These are phyloP conservation scores for human DNA, from an alignment of 2,113 vertebrate species.

Conservation along the genomic window GRCh38 chr6:135393501-135394000, in stretches of 20 bases:
- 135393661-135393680: slow-evolving; percentile 36
- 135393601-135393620: background rate
- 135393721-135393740: slow-evolving; percentile 3
- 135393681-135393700: slow-evolving; percentile 3
- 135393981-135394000: slow-evolving; percentile 3
- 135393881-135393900: background rate
- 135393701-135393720: background rate
- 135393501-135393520: background rate
- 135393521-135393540: background rate
- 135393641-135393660: background rate
- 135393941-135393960: background rate
- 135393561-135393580: background rate
- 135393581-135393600: background rate
- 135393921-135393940: background rate
- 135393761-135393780: background rate
- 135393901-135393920: background rate
- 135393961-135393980: background rate
- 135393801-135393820: background rate
- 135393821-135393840: slow-evolving; percentile 38
- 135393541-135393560: fast-evolving
- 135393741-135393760: background rate
- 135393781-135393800: background rate
- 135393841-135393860: background rate
- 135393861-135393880: background rate
- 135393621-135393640: slow-evolving; percentile 12